Evolutionary conservation across 2,113 vertebrate genomes (phyloP), one percentile per base, ranked within the genome.

Genomic region (Paraplagusia blochii): DNA sequence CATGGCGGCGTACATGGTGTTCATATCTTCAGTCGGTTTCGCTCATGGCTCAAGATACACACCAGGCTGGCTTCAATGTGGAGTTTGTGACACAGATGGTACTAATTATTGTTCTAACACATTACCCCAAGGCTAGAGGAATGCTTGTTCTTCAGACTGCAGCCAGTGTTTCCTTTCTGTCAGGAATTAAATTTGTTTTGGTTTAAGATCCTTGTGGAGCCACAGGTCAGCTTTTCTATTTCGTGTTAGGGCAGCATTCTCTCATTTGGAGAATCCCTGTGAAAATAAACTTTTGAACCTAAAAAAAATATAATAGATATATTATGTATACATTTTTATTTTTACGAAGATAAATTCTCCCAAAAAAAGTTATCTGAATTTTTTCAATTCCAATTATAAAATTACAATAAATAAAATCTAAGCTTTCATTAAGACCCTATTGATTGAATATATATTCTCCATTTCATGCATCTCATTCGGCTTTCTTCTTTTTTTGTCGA

Each of bases 61-160:
- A 39, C n/a, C n/a, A 11, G 49, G 17, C 8, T 19, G 9, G 1
- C 9, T 3, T 46, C 1, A 46, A 3, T 46, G 44, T 19, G 44
- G 9, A 2, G 43, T 15, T 5, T 10, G 5, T 46, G 40, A 44
- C 17, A 34, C 61, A n/a, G 19, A 33, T 5, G 2, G 12, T 53
- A 43, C 56, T 66, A 49, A 44, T 52, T 67, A 46, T 34, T 7
- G 4, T 15, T 15, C 15, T 42, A 14, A 39, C 11, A 14, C 47
- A 63, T 45, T 53, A 18, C 55, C 50, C 48, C 55, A 17, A 68
- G 58, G 14, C 54, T 71, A 51, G 33, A 35, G 58, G 62, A 72
- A 72, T 67, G 67, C 39, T 62, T 33, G 29, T 14, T 46, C 57
- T 66, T 8, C 16, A 45, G 72, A 48, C 45, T 22, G 6, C 22